Evolutionary conservation across 2,113 vertebrate genomes (phyloP).

Genomic region (Pelobates fuscus): DNA sequence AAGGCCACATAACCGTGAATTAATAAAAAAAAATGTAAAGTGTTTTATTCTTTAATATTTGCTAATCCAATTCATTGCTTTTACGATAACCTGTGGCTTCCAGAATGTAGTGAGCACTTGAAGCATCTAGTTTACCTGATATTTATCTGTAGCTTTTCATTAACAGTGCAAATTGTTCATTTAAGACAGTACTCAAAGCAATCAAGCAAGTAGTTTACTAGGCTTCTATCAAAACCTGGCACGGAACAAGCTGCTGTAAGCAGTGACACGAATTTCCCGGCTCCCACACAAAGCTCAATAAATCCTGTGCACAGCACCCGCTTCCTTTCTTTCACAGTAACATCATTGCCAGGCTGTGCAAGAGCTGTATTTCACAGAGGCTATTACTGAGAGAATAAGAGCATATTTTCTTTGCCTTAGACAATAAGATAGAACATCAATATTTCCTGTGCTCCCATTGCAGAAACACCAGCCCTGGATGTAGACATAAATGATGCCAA

Average conservation of each 20-base stretch:
- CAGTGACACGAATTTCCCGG: background rate
- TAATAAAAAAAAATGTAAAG: no score
- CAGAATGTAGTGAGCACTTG: background rate
- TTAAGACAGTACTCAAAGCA: background rate
- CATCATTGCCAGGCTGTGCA: background rate
- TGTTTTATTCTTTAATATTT: no score
- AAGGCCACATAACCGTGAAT: no score
- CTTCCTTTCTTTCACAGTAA: background rate
- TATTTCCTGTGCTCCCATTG: slow-evolving; percentile 3
- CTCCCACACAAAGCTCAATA: background rate
- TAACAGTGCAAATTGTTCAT: background rate
- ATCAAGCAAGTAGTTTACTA: background rate
- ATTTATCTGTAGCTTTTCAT: background rate
- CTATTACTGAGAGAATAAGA: slow-evolving; percentile 31
- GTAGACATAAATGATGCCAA: background rate
- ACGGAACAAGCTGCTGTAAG: background rate
- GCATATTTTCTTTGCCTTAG: slow-evolving; percentile 22
- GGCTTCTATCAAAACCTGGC: background rate
- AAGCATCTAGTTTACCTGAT: background rate
- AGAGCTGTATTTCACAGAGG: slow-evolving; percentile 27
- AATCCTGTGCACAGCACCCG: slow-evolving; percentile 11
- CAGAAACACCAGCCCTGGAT: background rate
- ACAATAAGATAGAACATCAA: slow-evolving; percentile 36
- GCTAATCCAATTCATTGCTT: no score
- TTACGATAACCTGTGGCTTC: no score